phyloP scores from a whole-genome alignment of 2,113 vertebrate species.

The Hyperopisus bebe region DNA sequence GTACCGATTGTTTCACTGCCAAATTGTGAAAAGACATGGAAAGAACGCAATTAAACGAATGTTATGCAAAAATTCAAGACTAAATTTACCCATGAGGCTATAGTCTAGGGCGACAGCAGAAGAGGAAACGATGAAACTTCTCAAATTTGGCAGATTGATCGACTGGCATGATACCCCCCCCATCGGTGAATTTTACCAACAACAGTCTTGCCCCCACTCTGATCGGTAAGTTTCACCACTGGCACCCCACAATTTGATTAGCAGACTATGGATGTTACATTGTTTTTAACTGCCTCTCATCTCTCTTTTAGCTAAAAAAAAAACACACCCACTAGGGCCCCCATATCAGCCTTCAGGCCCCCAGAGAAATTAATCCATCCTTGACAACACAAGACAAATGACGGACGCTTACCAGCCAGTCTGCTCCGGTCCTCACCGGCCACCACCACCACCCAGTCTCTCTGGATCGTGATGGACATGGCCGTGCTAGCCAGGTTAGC shows the following conservation, averaged over 20 bases:
- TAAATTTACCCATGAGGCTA: background rate
- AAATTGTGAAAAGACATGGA: background rate
- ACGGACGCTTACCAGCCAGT: constrained; percentile 75
- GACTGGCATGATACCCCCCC: too few relatives aligned
- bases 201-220: too few relatives aligned
- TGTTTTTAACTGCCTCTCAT: background rate
- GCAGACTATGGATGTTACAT: background rate
- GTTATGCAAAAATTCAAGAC: background rate
- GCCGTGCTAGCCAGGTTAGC: constrained; percentile 96
- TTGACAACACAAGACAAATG: constrained; percentile 4
- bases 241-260: too few relatives aligned
- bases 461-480: constrained; percentile 89
- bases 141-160: too few relatives aligned
- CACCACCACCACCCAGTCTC: constrained; percentile 97
- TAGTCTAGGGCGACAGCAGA: background rate
- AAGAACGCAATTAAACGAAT: background rate
- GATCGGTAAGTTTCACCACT: too few relatives aligned
- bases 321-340: background rate
- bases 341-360: constrained; percentile 7
- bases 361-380: background rate
- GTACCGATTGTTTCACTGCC: constrained; percentile 18
- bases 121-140: background rate
- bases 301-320: background rate
- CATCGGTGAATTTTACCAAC: too few relatives aligned
- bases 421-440: constrained; percentile 87